Percentiles rank a stretch among this genome's conserved stretches.
Conservation (phyloP, 2,888 invertebrate species). For the Eupithecia vulgata region DNA sequence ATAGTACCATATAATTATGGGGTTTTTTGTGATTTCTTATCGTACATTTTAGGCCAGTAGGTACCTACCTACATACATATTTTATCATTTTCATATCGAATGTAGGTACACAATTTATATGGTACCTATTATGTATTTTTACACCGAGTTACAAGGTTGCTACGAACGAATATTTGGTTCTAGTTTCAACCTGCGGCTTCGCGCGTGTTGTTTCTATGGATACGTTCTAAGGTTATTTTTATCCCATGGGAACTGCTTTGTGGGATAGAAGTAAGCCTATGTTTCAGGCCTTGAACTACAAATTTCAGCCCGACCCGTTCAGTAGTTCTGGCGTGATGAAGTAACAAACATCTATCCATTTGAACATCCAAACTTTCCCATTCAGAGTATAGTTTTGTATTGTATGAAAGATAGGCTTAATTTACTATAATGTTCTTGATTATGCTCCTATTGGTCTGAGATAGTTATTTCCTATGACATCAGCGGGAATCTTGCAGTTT, state of each 20-base stretch:
- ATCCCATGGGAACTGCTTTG: too few species aligned
- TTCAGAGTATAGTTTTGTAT: too few species aligned
- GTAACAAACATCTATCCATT: too few species aligned
- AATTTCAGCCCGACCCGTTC: too few species aligned
- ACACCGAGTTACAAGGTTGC: background rate
- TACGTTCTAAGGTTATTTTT: too few species aligned
- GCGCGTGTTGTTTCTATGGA: too few species aligned
- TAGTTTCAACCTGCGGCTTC: too few species aligned
- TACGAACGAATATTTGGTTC: background rate
- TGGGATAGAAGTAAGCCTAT: too few species aligned
- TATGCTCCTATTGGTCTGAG: constrained; percentile 62
- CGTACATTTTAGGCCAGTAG: background rate
- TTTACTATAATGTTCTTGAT: background rate
- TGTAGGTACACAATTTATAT: background rate
- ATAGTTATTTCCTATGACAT: constrained; percentile 73
- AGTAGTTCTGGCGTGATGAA: too few species aligned
- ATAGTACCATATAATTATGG: background rate
- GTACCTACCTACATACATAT: too few species aligned
- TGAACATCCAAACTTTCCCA: too few species aligned
- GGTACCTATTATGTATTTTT: background rate
- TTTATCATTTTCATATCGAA: background rate
- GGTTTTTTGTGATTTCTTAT: background rate
- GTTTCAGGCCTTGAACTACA: too few species aligned
- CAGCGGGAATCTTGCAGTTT: constrained; percentile 72
- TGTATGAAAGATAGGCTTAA: background rate